Evolutionary conservation across 1,140 invertebrate genomes (phyloP), one percentile per base, ranked within the genome.

Genomic region (Pseudomyrmex sp.): DNA sequence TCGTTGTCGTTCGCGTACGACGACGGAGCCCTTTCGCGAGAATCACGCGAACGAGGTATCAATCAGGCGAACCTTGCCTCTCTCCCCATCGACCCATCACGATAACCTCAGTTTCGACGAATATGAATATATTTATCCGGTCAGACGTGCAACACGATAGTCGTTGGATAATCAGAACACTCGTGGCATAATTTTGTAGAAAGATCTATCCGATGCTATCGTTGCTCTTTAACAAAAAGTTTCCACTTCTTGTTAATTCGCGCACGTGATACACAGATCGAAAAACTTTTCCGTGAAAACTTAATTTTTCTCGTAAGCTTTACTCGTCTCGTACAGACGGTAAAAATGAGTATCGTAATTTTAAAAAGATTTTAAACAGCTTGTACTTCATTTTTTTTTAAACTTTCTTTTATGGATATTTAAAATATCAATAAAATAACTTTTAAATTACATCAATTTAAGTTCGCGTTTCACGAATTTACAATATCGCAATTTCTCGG

Each of bases 11-110:
- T 44, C 68, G 48, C 58, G 62, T 68, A 35, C 61, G 46, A 74
- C 77, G 46, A 50, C 73, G 83, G 50, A 35, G 26, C 70, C 70
- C 84, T 89, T 84, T 44, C 18, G 15, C 75, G 15, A n/a, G 26
- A 59, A 90, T 87, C 87, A 90, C 89, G 90, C 90, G 83, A 89
- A 84, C 56, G 9, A 72, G 56, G 68, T 89, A 90, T 91, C 85
- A 90, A 90, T 90, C 89, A 90, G 89, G 46, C 52, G 23, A 59
- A 74, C 73, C 75, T 35, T 72, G 54, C 61, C 69, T 80, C 65
- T 65, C 48, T 15, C 54, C 58, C 61, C 54, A 54, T 80, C 35
- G 26, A 35, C 35, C 35, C 35, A 80, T 80, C 76, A 59, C 54
- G 83, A 90, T 88, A 85, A 65, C 77, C 54, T 62, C 58, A 50